Conservation (phyloP, 2,797 vertebrate genomes). For the Alosa sapidissima region DNA sequence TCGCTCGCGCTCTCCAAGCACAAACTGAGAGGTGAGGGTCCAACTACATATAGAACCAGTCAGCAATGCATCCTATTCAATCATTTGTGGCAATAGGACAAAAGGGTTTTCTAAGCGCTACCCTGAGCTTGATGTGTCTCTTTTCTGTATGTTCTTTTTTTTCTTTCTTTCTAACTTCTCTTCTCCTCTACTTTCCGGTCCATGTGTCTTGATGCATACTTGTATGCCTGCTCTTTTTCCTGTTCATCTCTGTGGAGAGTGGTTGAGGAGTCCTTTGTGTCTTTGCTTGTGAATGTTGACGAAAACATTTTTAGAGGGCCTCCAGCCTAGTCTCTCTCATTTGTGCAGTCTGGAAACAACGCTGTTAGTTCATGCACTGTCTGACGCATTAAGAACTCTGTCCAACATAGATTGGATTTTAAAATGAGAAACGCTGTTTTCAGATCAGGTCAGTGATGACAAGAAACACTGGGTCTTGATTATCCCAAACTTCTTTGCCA, state of each 20-base stretch:
- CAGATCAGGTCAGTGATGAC: not conserved
- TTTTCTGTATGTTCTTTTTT: not conserved
- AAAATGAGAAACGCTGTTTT: not conserved
- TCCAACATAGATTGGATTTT: constrained; percentile 11
- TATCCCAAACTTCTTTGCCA: constrained; percentile 56
- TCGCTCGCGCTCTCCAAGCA: not conserved
- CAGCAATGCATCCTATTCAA: not conserved
- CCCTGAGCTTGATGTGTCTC: constrained; percentile 1
- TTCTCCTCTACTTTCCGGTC: not conserved
- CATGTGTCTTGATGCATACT: not conserved
- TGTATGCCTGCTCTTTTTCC: constrained; percentile 16
- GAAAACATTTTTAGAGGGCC: constrained; percentile 10
- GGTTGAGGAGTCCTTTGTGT: not conserved
- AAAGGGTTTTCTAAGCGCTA: not conserved
- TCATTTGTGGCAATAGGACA: not conserved
- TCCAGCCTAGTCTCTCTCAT: constrained; percentile 11
- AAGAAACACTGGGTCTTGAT: constrained; percentile 3
- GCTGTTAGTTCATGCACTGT: constrained; percentile 7
- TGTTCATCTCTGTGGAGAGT: not conserved
- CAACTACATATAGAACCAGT: not conserved
- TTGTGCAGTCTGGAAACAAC: constrained; percentile 9
- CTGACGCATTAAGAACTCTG: constrained; percentile 22
- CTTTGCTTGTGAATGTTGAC: constrained; percentile 27
- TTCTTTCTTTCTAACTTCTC: not conserved
- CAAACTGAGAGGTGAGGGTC: not conserved